Percentiles rank a stretch among this genome's conserved stretches.
Conservation (phyloP, 2,797 vertebrate genomes). For the Lophotriccus pileatus region DNA sequence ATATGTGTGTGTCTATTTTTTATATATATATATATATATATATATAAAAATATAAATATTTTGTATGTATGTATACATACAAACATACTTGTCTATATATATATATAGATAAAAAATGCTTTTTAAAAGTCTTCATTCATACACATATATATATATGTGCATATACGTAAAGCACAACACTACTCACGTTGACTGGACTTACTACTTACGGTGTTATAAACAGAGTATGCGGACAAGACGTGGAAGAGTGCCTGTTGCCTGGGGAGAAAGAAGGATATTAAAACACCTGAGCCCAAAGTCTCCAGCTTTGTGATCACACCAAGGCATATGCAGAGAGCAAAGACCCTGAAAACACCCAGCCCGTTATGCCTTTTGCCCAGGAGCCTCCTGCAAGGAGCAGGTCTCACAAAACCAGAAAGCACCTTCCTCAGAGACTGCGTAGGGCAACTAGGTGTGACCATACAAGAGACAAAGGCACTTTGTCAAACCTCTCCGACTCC, state of each 20-base stretch:
- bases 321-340: fast-evolving
- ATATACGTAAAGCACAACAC: fast-evolving
- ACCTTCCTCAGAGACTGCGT: neutral
- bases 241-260: constrained; percentile 91
- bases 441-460: neutral
- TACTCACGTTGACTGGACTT: neutral
- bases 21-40: too few species aligned
- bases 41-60: too few species aligned
- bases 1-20: too few species aligned
- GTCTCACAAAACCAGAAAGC: neutral
- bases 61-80: neutral
- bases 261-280: constrained; percentile 26
- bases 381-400: neutral
- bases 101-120: neutral
- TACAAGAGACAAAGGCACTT: neutral
- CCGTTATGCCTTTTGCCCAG: neutral
- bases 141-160: neutral
- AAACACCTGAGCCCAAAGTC: neutral
- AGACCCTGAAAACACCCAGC: neutral
- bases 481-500: neutral
- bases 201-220: constrained; percentile 89
- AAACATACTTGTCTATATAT: neutral
- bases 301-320: neutral
- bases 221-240: constrained; percentile 87
- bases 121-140: neutral